Evolutionary conservation across 2,888 invertebrate genomes (phyloP).

Genomic region (Eudemis profundana): DNA sequence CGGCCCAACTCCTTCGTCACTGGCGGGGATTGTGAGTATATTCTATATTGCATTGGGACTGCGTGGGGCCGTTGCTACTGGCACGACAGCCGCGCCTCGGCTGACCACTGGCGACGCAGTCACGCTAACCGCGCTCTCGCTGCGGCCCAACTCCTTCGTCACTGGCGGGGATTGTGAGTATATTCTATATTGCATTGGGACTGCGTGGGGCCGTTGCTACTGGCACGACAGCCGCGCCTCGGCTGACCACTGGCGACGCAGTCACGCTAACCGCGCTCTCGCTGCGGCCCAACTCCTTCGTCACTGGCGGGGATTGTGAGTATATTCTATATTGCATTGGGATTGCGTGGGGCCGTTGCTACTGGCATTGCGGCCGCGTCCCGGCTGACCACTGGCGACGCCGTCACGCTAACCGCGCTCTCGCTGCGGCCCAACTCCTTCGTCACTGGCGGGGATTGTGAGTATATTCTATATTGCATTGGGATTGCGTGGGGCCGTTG

Average conservation of each 20-base stretch:
- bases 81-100: conserved; percentile 85
- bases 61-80: conserved; percentile 87
- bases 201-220: conserved; percentile 87
- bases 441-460: neutral
- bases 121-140: conserved; percentile 81
- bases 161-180: conserved; percentile 89
- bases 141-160: conserved; percentile 88
- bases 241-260: conserved; percentile 90
- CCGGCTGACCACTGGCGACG: neutral
- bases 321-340: too few species aligned
- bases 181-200: conserved; percentile 95
- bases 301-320: conserved; percentile 90
- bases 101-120: conserved; percentile 90
- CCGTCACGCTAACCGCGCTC: too few species aligned
- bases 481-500: neutral
- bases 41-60: conserved; percentile 95
- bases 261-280: conserved; percentile 83
- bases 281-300: conserved; percentile 87
- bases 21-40: conserved; percentile 88
- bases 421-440: neutral
- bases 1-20: conserved; percentile 89
- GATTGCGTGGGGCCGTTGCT: neutral
- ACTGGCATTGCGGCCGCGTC: neutral
- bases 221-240: conserved; percentile 86
- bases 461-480: too few species aligned